A percentile compares a stretch with the other conserved stretches of the same genome.
phyloP scores from a whole-genome alignment of 2,113 vertebrate genomes.

The Hypocryptadius cinnamomeus region DNA sequence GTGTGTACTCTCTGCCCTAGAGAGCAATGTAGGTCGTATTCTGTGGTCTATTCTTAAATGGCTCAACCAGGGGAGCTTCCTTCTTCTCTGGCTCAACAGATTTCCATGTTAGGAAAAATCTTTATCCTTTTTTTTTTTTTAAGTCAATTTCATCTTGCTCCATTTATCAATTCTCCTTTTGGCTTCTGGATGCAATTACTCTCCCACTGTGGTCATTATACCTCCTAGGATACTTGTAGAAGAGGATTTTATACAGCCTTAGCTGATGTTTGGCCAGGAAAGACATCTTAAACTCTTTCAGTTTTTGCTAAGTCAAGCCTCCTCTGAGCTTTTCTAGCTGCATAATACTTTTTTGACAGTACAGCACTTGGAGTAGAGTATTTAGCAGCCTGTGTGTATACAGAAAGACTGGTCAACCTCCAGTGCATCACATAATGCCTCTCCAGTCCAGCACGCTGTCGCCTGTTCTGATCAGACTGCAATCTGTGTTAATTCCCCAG shows the following conservation, averaged over 20 bases:
- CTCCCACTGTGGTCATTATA: neutral
- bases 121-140: neutral
- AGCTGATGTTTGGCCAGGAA: neutral
- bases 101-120: neutral
- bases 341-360: neutral
- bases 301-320: neutral
- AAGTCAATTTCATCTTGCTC: neutral
- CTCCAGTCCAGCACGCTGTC: accelerated
- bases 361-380: neutral
- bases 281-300: neutral
- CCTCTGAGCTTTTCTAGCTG: neutral
- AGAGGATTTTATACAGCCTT: neutral
- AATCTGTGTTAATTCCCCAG: neutral
- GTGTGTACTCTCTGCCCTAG: neutral
- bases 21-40: neutral
- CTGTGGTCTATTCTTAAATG: neutral
- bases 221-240: neutral
- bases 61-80: neutral
- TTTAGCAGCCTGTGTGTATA: neutral
- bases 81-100: neutral
- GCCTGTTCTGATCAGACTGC: neutral
- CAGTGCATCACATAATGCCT: neutral
- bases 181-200: constrained; percentile 19
- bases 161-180: constrained; percentile 5
- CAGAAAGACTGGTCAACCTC: neutral